Percentiles rank a stretch among this genome's conserved stretches.
phyloP scores from a whole-genome alignment of 2,797 vertebrate genomes.

The Tapera naevia region DNA sequence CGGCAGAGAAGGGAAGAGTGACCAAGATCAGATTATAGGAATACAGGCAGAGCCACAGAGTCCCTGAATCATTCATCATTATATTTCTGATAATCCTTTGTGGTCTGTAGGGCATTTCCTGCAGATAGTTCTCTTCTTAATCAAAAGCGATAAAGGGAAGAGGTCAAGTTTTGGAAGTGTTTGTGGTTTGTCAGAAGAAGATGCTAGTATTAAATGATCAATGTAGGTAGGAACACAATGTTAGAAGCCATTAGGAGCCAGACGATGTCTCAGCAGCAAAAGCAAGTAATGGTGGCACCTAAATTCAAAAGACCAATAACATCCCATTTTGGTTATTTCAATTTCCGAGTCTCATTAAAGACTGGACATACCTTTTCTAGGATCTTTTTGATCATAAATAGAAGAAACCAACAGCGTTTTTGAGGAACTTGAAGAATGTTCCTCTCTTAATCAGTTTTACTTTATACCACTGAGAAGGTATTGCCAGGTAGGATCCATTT shows the following conservation, averaged over 20 bases:
- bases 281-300: slow-evolving; percentile 39
- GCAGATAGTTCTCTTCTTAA: slow-evolving; percentile 58
- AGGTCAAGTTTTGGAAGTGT: slow-evolving; percentile 68
- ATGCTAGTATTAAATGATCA: slow-evolving; percentile 61
- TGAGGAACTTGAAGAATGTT: slow-evolving; percentile 32
- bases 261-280: slow-evolving; percentile 38
- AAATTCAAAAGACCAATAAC: slow-evolving; percentile 46
- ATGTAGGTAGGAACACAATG: slow-evolving; percentile 44
- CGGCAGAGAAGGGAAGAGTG: slow-evolving; percentile 74
- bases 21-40: slow-evolving; percentile 33
- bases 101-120: slow-evolving; percentile 64
- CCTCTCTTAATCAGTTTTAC: slow-evolving; percentile 35
- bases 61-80: slow-evolving; percentile 55
- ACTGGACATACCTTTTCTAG: slow-evolving; percentile 29
- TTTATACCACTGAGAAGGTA: slow-evolving; percentile 21
- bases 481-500: slow-evolving; percentile 39
- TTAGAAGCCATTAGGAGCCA: slow-evolving; percentile 56
- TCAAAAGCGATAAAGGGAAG: slow-evolving; percentile 59
- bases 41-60: slow-evolving; percentile 6
- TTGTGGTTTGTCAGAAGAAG: slow-evolving; percentile 62
- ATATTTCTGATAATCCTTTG: slow-evolving; percentile 65
- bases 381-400: slow-evolving; percentile 48
- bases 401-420: slow-evolving; percentile 41
- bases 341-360: slow-evolving; percentile 39
- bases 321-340: slow-evolving; percentile 59